Conservation (phyloP, 2,888 invertebrate species). For the Ellobium chinense region DNA sequence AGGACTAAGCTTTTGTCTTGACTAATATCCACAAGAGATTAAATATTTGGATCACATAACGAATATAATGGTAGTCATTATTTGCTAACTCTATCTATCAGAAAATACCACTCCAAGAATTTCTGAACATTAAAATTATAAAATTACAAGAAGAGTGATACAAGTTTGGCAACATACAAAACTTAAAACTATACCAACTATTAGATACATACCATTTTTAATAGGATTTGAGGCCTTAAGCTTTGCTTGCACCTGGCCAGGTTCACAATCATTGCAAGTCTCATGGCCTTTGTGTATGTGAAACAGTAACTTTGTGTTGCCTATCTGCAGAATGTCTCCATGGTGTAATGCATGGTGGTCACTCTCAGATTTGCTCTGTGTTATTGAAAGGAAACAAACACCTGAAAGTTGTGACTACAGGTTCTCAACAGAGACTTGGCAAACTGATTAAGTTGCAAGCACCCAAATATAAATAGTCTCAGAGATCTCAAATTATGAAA, state of each 20-base stretch:
- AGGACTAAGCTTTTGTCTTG: no score
- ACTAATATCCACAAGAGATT: no score
- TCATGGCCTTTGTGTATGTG: slow-evolving; percentile 89
- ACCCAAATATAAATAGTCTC: no score
- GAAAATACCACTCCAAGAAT: background rate
- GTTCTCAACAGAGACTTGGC: background rate
- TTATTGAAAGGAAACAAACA: background rate
- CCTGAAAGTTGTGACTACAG: background rate
- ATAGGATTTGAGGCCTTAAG: slow-evolving; percentile 45
- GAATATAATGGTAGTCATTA: no score
- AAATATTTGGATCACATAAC: no score
- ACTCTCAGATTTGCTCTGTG: slow-evolving; percentile 42
- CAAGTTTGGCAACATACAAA: no score
- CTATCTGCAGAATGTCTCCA: slow-evolving; percentile 85
- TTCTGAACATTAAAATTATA: no score
- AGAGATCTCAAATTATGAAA: no score
- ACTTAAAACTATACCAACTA: no score
- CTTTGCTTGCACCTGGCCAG: slow-evolving; percentile 83
- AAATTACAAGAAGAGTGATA: no score
- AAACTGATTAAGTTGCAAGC: no score
- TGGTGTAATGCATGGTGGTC: slow-evolving; percentile 82
- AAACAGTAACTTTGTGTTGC: slow-evolving; percentile 77
- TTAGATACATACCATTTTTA: slow-evolving; percentile 34
- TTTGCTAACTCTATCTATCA: no score
- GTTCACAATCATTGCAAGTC: slow-evolving; percentile 96